Percentiles rank a stretch among this genome's conserved stretches.
Conservation (phyloP, 2,797 vertebrate species). For the Sebastiscus tertius region DNA sequence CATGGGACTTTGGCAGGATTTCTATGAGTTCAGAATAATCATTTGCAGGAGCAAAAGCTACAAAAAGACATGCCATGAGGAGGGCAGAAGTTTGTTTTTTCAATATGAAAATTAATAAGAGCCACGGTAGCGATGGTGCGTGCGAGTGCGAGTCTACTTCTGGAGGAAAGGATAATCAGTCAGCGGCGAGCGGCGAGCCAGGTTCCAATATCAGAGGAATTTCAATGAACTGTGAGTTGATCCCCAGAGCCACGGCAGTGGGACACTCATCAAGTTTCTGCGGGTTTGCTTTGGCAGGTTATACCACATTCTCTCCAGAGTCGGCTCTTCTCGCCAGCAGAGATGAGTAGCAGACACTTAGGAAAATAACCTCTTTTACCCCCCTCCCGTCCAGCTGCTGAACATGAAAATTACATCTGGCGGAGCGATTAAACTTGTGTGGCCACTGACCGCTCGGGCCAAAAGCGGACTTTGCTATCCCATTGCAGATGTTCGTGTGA, state of each 20-base stretch:
- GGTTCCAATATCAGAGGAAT: constrained; percentile 68
- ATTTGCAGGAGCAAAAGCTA: not conserved
- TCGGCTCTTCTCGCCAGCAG: constrained; percentile 27
- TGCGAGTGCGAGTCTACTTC: not conserved
- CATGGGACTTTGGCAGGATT: not conserved
- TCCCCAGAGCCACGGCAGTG: constrained; percentile 43
- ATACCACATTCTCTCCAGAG: constrained; percentile 52
- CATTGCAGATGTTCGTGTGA: constrained; percentile 4
- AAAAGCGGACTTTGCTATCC: not conserved
- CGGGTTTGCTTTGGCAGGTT: constrained; percentile 70
- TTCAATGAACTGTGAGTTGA: constrained; percentile 63
- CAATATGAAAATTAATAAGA: constrained; percentile 14
- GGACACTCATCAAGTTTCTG: constrained; percentile 67
- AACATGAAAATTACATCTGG: constrained; percentile 69
- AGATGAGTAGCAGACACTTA: constrained; percentile 67
- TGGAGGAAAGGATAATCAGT: constrained; percentile 23
- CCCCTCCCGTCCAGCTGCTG: constrained; percentile 28
- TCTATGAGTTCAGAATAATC: not conserved
- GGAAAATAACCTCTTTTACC: constrained; percentile 49
- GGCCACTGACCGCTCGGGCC: constrained; percentile 42
- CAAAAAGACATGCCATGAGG: not conserved
- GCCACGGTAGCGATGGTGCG: not conserved
- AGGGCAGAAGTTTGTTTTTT: not conserved
- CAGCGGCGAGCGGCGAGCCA: constrained; percentile 9
- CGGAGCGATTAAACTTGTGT: constrained; percentile 56